A percentile compares a stretch with the other conserved stretches of the same genome.
Conservation (phyloP, 2,113 vertebrate genomes). For the Pedionomus torquatus region DNA sequence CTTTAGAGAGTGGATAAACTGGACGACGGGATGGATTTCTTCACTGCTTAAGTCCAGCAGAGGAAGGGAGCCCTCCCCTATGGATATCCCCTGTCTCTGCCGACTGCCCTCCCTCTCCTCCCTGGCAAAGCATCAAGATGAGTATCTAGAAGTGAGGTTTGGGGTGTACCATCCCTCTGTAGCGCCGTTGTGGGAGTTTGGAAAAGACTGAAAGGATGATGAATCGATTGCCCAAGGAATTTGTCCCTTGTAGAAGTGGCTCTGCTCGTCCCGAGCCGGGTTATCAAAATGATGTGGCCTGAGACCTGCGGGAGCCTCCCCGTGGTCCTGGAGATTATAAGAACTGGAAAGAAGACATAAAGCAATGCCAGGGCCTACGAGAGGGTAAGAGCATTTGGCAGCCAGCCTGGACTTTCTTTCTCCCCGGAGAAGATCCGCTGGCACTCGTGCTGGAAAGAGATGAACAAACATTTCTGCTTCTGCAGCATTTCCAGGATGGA, state of each 20-base stretch:
- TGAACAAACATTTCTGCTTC: background rate
- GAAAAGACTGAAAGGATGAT: background rate
- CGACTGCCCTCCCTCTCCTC: background rate
- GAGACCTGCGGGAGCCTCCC: background rate
- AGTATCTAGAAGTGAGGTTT: background rate
- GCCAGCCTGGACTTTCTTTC: background rate
- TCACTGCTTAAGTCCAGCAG: background rate
- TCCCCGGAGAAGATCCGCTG: background rate
- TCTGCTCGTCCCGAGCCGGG: background rate
- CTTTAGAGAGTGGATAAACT: background rate
- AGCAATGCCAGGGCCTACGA: background rate
- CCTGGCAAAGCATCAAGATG: background rate
- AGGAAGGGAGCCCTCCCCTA: background rate
- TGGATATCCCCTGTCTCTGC: background rate
- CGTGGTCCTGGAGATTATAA: background rate
- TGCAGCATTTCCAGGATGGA: background rate
- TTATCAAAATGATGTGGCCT: background rate
- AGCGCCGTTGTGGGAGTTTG: fast-evolving
- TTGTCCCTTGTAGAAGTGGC: background rate
- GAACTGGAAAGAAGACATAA: background rate
- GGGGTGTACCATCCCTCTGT: background rate
- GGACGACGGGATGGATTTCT: background rate
- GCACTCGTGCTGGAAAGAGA: background rate
- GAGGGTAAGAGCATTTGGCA: background rate
- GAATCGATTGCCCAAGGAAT: background rate